Evolutionary conservation across 2,888 invertebrate genomes (phyloP).

Genomic region (Bruchidius siliquastri): DNA sequence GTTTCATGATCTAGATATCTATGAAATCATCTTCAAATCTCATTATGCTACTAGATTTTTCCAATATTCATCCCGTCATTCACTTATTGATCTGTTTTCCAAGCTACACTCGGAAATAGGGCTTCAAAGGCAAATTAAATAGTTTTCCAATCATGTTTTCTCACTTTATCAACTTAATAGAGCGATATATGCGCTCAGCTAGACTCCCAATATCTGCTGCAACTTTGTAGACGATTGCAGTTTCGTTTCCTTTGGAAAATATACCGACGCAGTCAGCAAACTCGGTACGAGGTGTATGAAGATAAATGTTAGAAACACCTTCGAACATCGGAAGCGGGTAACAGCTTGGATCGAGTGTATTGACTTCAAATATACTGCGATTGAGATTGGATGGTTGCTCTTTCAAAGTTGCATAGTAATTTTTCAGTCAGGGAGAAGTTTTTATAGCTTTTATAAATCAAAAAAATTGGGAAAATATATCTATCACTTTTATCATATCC

Average conservation of each 20-base stretch:
- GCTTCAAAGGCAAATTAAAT: neutral
- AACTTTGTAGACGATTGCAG: neutral
- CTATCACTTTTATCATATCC: too few species aligned
- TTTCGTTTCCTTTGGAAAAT: neutral
- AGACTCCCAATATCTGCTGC: neutral
- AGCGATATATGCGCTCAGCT: neutral
- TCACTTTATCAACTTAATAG: neutral
- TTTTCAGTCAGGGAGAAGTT: too few species aligned
- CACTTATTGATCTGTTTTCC: neutral
- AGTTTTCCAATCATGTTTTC: neutral
- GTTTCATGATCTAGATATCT: too few species aligned
- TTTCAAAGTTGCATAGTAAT: neutral
- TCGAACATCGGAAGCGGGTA: neutral
- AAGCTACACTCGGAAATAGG: neutral
- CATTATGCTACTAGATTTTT: neutral
- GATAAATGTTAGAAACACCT: neutral
- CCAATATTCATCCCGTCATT: neutral
- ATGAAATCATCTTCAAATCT: too few species aligned
- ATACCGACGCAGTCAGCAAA: neutral
- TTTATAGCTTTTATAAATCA: too few species aligned
- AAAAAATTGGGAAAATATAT: too few species aligned
- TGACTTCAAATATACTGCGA: neutral
- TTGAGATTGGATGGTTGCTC: neutral
- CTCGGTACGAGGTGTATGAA: neutral
- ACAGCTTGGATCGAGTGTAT: neutral